Evolutionary conservation across 1,140 invertebrate genomes (phyloP).

Genomic region (Spodoptera litura): DNA sequence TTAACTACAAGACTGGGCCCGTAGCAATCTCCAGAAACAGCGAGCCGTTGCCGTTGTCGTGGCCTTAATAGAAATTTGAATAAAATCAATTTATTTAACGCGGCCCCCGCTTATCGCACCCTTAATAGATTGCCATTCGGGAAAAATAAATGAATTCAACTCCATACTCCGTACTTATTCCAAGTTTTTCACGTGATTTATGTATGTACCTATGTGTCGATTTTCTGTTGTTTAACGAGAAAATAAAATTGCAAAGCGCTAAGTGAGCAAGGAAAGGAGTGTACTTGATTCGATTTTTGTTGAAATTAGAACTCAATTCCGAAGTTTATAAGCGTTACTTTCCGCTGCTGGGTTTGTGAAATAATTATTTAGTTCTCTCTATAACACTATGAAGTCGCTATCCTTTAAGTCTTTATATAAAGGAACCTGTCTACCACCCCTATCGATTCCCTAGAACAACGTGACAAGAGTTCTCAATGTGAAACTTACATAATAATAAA

Average conservation of each 20-base stretch:
- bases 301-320: too few species aligned
- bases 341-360: too few species aligned
- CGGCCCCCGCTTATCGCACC: conserved; percentile 77
- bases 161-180: conserved; percentile 18
- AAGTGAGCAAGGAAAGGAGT: too few species aligned
- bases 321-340: too few species aligned
- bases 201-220: conserved; percentile 3
- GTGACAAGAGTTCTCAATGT: not conserved
- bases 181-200: conserved; percentile 13
- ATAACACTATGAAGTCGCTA: too few species aligned
- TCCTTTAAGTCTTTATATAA: too few species aligned
- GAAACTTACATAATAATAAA: not conserved
- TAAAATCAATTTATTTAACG: conserved; percentile 85
- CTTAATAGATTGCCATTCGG: conserved; percentile 78
- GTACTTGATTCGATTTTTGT: too few species aligned
- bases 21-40: conserved; percentile 80
- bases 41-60: conserved; percentile 67
- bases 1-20: conserved; percentile 59
- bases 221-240: conserved; percentile 14
- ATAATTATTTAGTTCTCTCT: too few species aligned
- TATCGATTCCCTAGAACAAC: too few species aligned
- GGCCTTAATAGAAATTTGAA: conserved; percentile 85
- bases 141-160: conserved; percentile 67
- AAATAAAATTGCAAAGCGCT: not conserved
- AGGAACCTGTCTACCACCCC: too few species aligned